Evolutionary conservation across 2,797 vertebrate species (phyloP), one percentile per base, ranked within the genome.

Genomic region (Alcedo atthis): DNA sequence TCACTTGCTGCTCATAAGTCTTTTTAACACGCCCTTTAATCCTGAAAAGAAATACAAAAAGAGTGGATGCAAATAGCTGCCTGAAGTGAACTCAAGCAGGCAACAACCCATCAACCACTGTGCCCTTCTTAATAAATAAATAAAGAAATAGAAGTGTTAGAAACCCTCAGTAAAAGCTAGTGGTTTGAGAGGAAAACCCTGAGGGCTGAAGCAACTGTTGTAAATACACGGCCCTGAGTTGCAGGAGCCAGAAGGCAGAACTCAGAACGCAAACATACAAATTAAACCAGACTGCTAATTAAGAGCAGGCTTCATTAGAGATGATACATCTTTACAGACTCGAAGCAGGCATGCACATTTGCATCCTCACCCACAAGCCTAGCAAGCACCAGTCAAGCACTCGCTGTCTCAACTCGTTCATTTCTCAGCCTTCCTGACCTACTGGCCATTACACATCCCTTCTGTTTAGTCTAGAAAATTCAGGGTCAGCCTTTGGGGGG

Each of bases 11-110:
- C 76, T 94, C 73, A 0, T 61, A 70, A 80, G 74, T 58, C 81
- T 87, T 93, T 68, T 75, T 75, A 95, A 92, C 73, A 85, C 66
- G 32, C 86, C 64, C 90, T 92, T 92, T 85, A 66, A 90, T 92
- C 79, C 73, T 87, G 67, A 21, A 64, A 32, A 64, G 37, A 40
- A 64, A 46, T 24, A 64, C 30, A 64, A 64, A 64, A 32, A 46
- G n/a, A 46, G 30, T 26, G 58, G 62, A 94, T 71, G 76, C 73
- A 85, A 94, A 62, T 55, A 85, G 71, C 26, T 32, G 89, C 83
- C 81, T 57, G 63, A 81, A 89, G 69, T 67, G 59, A 93, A 80
- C 42, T 57, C 58, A 37, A 58, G 78, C 71, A 89, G 81, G 68
- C 81, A 87, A 54, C 81, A 81, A 83, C 13, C 40, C 76, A 83